Evolutionary conservation across 2,888 invertebrate genomes (phyloP).

Genomic region (Timema cristinae): DNA sequence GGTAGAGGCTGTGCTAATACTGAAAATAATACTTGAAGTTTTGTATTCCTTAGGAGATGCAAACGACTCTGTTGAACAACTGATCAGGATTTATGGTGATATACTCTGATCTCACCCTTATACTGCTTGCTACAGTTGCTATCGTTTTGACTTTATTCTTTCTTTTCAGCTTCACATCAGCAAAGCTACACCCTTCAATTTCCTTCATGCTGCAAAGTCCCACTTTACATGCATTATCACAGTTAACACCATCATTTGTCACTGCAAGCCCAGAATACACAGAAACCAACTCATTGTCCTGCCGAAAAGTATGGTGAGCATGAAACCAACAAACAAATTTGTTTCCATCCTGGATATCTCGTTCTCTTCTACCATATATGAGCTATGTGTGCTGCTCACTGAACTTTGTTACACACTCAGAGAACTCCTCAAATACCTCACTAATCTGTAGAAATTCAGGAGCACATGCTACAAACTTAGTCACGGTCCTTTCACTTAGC

Average conservation of each 20-base stretch:
- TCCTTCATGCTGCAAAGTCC: neutral
- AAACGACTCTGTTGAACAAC: conserved; percentile 1
- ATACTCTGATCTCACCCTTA: too few relatives aligned
- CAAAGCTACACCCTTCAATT: neutral
- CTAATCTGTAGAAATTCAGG: neutral
- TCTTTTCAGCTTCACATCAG: neutral
- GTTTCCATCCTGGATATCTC: neutral
- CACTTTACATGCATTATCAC: neutral
- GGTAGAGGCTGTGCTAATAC: neutral
- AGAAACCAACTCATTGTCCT: conserved; percentile 7
- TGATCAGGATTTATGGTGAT: neutral
- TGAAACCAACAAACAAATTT: neutral
- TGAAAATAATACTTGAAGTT: conserved; percentile 2
- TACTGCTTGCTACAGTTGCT: too few relatives aligned
- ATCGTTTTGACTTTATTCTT: too few relatives aligned
- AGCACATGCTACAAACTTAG: conserved; percentile 6
- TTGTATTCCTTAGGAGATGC: conserved; percentile 9
- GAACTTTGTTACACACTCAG: neutral
- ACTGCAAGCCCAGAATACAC: conserved; percentile 1
- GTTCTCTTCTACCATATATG: neutral
- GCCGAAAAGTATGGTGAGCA: neutral
- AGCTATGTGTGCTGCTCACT: neutral
- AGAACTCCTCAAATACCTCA: neutral
- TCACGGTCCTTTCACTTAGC: neutral
- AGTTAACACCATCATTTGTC: neutral